Evolutionary conservation across 2,888 invertebrate genomes (phyloP).

Genomic region (Ditula angustiorana): DNA sequence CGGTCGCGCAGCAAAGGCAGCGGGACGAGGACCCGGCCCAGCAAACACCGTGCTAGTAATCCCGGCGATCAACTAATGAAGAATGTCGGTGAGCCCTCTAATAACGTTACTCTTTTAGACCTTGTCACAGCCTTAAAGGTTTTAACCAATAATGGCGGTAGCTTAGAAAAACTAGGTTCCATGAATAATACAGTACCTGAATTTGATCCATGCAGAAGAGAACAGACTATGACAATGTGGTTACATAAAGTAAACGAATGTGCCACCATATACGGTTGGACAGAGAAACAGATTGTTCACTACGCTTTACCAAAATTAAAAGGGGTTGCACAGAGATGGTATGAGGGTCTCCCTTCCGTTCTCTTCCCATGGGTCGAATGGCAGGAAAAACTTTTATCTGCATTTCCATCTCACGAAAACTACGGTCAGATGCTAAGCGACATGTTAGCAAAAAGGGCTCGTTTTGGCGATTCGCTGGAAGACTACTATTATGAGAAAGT

Average conservation of each 20-base stretch:
- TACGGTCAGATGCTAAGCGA: slow-evolving; percentile 39
- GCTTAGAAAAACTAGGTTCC: no score
- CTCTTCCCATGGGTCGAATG: slow-evolving; percentile 39
- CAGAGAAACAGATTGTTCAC: slow-evolving; percentile 11
- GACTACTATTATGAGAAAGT: slow-evolving; percentile 47
- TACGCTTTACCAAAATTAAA: slow-evolving; percentile 26
- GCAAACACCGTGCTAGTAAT: no score
- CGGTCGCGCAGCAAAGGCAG: no score
- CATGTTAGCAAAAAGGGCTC: slow-evolving; percentile 32
- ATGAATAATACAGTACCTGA: slow-evolving; percentile 12
- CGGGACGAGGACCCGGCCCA: no score
- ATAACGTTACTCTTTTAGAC: no score
- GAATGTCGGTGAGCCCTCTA: no score
- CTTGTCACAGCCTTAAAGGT: no score
- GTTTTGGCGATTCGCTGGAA: slow-evolving; percentile 39
- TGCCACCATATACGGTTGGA: slow-evolving; percentile 22
- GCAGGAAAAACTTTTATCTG: slow-evolving; percentile 39
- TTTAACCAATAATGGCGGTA: no score
- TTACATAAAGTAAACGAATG: slow-evolving; percentile 22
- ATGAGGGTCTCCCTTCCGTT: slow-evolving; percentile 13
- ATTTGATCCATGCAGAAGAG: slow-evolving; percentile 6
- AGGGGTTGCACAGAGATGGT: slow-evolving; percentile 29
- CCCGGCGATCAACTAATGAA: no score
- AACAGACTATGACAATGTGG: slow-evolving; percentile 20
- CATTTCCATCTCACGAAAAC: slow-evolving; percentile 41